Base-by-base conservation (phyloP, 2,888 invertebrate genomes). In the Coleophora deauratella region DNA sequence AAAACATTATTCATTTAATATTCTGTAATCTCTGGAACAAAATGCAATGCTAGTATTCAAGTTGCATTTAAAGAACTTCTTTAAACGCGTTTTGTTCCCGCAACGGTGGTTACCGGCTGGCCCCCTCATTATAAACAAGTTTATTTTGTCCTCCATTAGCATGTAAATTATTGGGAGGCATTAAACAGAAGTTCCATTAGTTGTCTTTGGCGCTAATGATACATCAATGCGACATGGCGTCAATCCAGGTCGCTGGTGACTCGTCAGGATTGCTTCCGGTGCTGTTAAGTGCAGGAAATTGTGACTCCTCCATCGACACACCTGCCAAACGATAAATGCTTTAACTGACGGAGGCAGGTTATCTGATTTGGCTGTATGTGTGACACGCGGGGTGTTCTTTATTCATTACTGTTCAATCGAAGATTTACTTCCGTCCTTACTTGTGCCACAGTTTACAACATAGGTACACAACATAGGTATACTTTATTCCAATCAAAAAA, bases 251-350 rank as follows among this genome's bases (percentile, higher is more conserved):
- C 79, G 76, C 81, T 82, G 82, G 81, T 81, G 84, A 84, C 65
- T 82, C 80, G 72, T 80, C 84, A 84, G 78, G 80, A 84, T 84
- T 80, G 71, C 77, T 82, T 85, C 84, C 84, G 74, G 78, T 54
- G 75, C 72, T 80, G 74, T 85, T 85, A 85, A 84, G 84, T 82
- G 82, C 84, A 82, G 84, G 84, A 85, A 85, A 85, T 85, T 85
- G 84, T 81, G 78, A 78, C 76, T 82, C 67, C 76, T 76, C 73
- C 63, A 69, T 69, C 69, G 78, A 66, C 81, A 79, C 80, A 75
- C 81, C 81, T 73, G 59, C 67, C 64, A 54, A 71, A 74, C 59
- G 71, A 54, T 71, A 71, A 72, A 71, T 63, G 71, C 69, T 69
- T 71, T 66, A 44, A 41, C 50, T 31, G 31, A n/a, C 31, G 31